Evolutionary conservation across 2,797 vertebrate genomes (phyloP).

Genomic region (Agapornis canus): DNA sequence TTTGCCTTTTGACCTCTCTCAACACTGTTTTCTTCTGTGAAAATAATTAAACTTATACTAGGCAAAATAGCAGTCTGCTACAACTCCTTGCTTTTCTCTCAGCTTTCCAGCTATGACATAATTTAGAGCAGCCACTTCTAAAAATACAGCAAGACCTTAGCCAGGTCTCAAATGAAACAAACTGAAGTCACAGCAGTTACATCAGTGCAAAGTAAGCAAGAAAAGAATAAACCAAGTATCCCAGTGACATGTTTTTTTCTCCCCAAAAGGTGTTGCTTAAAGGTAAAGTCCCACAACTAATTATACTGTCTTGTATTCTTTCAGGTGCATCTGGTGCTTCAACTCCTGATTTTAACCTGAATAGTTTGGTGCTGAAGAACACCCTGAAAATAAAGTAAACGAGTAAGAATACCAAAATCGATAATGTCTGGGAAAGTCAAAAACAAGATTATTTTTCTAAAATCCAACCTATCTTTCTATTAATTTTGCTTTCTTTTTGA

Average conservation of each 20-base stretch:
- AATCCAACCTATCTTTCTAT: not conserved
- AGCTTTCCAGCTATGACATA: slow-evolving; percentile 49
- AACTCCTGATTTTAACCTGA: not conserved
- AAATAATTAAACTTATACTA: not conserved
- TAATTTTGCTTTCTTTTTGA: not conserved
- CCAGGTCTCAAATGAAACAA: not conserved
- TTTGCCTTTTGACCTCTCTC: slow-evolving; percentile 12
- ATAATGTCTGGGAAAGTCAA: not conserved
- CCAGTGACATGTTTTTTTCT: not conserved
- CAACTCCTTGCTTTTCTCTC: slow-evolving; percentile 17
- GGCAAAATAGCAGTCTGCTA: not conserved
- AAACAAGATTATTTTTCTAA: not conserved
- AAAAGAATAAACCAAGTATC: not conserved
- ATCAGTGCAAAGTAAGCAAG: not conserved
- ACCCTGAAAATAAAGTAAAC: not conserved
- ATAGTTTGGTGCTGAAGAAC: not conserved
- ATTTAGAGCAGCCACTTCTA: slow-evolving; percentile 20
- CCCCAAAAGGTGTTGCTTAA: not conserved
- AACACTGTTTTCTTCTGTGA: slow-evolving; percentile 26
- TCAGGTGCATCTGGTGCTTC: not conserved
- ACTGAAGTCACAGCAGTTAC: not conserved
- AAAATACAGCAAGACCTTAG: slow-evolving; percentile 15
- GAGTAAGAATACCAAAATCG: not conserved
- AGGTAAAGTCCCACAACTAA: not conserved
- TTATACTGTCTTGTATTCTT: not conserved